Percentiles rank a stretch among this genome's conserved stretches.
Conservation (phyloP, 2,113 vertebrate species). For the Scartelaos histophorus region DNA sequence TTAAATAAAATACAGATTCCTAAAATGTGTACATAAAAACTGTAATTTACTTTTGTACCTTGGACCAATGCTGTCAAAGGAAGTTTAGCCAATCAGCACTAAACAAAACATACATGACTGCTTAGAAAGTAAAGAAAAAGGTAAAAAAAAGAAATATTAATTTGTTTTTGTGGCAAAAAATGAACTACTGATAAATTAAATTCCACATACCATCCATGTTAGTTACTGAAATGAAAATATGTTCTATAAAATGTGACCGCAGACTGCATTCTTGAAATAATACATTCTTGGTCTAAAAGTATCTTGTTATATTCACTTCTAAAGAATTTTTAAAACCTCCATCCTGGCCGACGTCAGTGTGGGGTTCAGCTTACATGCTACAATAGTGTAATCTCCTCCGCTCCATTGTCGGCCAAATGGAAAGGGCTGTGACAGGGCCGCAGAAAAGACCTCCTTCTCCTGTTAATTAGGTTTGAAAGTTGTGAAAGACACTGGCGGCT, state of each 20-base stretch:
- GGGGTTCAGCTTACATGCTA: slow-evolving; percentile 40
- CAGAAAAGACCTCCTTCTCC: slow-evolving; percentile 49
- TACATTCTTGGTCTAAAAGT: neutral
- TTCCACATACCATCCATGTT: neutral
- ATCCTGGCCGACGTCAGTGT: slow-evolving; percentile 52
- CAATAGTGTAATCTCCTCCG: slow-evolving; percentile 44
- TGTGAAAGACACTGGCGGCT: slow-evolving; percentile 57
- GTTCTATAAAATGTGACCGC: neutral
- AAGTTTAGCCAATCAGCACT: neutral
- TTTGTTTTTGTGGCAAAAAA: neutral
- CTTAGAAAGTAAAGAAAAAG: no score
- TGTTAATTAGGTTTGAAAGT: slow-evolving; percentile 68
- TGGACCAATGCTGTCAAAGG: no score
- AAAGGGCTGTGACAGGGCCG: slow-evolving; percentile 36
- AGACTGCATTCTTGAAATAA: neutral
- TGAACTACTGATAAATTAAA: neutral
- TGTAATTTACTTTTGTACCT: no score
- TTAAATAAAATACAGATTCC: no score
- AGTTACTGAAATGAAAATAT: neutral
- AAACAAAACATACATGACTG: no score
- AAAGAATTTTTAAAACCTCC: slow-evolving; percentile 70
- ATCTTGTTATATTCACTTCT: slow-evolving; percentile 42
- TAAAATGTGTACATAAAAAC: no score
- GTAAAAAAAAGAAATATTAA: no score
- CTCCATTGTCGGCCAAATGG: slow-evolving; percentile 35